Evolutionary conservation across 2,888 invertebrate species (phyloP).

Genomic region (Galerucella nymphaeae): DNA sequence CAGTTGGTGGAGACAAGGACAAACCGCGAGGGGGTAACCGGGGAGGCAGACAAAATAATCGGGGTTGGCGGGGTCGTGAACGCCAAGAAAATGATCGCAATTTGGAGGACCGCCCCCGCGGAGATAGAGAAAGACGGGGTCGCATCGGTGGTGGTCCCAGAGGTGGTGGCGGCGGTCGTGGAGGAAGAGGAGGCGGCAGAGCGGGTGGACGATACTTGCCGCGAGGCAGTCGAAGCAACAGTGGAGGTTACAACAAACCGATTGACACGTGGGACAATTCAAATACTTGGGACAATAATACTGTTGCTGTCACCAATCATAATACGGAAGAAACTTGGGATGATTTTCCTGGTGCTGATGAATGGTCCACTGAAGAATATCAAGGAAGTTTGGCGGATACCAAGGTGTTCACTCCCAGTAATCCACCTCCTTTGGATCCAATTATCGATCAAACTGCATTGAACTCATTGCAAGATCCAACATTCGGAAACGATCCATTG

Average conservation of each 20-base stretch:
- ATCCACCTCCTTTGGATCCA: slow-evolving; percentile 57
- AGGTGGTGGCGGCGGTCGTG: slow-evolving; percentile 62
- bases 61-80: slow-evolving; percentile 61
- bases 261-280: slow-evolving; percentile 73
- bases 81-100: slow-evolving; percentile 63
- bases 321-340: slow-evolving; percentile 72
- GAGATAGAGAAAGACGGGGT: slow-evolving; percentile 70
- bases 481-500: slow-evolving; percentile 38
- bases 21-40: slow-evolving; percentile 53
- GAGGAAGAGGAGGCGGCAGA: slow-evolving; percentile 62
- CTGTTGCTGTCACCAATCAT: slow-evolving; percentile 57
- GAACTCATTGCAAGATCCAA: slow-evolving; percentile 44
- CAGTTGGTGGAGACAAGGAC: slow-evolving; percentile 45
- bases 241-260: slow-evolving; percentile 54
- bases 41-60: slow-evolving; percentile 54
- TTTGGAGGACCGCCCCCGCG: slow-evolving; percentile 55
- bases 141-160: slow-evolving; percentile 60
- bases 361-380: slow-evolving; percentile 86
- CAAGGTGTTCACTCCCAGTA: slow-evolving; percentile 88
- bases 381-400: slow-evolving; percentile 94
- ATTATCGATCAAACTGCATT: slow-evolving; percentile 40
- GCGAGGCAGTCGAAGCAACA: slow-evolving; percentile 39
- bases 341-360: slow-evolving; percentile 66
- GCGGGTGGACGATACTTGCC: slow-evolving; percentile 59
- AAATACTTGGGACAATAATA: slow-evolving; percentile 61